phyloP scores from a whole-genome alignment of 2,113 vertebrate genomes.

The Peromyscus californicus region DNA sequence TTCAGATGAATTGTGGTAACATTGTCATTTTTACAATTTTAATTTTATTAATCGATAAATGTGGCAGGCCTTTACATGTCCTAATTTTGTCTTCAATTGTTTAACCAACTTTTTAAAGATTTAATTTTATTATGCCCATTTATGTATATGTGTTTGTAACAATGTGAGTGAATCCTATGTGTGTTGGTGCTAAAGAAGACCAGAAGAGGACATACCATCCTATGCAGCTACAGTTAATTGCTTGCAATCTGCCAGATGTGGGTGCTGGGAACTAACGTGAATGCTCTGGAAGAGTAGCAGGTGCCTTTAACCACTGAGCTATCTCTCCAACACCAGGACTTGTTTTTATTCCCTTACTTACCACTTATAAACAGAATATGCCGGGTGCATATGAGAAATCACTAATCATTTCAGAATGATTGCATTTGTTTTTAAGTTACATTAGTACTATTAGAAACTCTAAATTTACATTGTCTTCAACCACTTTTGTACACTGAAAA shows the following conservation, averaged over 20 bases:
- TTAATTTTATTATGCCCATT: neutral
- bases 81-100: neutral
- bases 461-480: slow-evolving; percentile 22
- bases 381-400: neutral
- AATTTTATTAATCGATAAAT: neutral
- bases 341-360: neutral
- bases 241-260: neutral
- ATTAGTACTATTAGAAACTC: neutral
- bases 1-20: neutral
- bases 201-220: neutral
- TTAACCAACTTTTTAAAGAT: neutral
- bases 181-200: neutral
- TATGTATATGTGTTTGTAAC: neutral
- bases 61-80: neutral
- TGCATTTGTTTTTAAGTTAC: neutral
- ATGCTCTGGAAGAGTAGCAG: neutral
- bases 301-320: neutral
- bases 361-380: neutral
- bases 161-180: neutral
- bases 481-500: neutral
- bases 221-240: neutral
- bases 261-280: neutral
- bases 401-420: neutral
- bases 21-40: neutral
- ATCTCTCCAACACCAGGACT: neutral